Percentiles rank a stretch among this genome's conserved stretches.
Conservation (phyloP, 2,888 invertebrate species). For the Xestobium rufovillosum region DNA sequence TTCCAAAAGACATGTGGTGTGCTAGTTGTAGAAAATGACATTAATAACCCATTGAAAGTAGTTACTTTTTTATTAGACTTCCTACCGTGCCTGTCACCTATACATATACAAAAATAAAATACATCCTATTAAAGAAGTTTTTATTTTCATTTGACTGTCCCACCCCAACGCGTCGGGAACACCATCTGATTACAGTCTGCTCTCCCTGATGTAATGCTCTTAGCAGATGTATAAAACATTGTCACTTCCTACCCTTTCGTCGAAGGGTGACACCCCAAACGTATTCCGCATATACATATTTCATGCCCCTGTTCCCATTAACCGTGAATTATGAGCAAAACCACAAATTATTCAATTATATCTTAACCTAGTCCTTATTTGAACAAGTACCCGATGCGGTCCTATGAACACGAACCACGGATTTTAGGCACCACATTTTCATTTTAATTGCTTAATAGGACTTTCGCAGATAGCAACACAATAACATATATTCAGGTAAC, state of each 20-base stretch:
- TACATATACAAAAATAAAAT: no score
- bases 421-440: neutral
- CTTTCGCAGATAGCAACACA: no score
- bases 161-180: no score
- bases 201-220: conserved; percentile 13
- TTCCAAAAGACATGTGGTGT: no score
- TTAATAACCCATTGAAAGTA: no score
- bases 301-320: conserved; percentile 36
- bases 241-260: conserved; percentile 38
- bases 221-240: conserved; percentile 40
- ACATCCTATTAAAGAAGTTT: no score
- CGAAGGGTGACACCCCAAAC: conserved; percentile 34
- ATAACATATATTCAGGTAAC: no score
- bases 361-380: conserved; percentile 23
- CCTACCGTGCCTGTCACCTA: no score
- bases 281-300: conserved; percentile 35
- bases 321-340: conserved; percentile 36
- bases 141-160: no score
- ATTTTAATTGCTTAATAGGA: neutral
- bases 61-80: no score
- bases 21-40: no score
- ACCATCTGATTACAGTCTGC: conserved; percentile 1
- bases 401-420: neutral
- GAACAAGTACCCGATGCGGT: conserved; percentile 10
- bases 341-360: conserved; percentile 40